Evolutionary conservation across 2,888 invertebrate species (phyloP), one percentile per base, ranked within the genome.

Genomic region (Eutolmus rufibarbis): DNA sequence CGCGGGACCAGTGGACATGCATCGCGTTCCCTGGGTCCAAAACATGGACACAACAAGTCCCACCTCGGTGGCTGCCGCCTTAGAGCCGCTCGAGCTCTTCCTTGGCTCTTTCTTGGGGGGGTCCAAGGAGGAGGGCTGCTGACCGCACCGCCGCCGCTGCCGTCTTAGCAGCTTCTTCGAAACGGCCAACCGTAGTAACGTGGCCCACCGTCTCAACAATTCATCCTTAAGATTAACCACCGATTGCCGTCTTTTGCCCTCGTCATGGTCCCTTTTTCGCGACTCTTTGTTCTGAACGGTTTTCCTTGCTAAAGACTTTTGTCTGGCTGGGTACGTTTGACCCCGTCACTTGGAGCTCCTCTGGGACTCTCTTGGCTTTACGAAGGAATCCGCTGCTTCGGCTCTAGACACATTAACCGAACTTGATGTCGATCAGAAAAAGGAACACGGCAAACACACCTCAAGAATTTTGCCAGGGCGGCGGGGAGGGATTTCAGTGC

Each of bases 351-450:
- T 46, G 19, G 43, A 40, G 40, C 78, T 78, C 23, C 78, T 46
- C n/a, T 78, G 43, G 78, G 43, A 12, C 43, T 16, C 78, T 40
- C 14, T 78, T 19, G 78, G 40, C 23, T 78, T 19, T 43, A 23
- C 43, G 19, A 78, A 78, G 40, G 78, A 78, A 78, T 78, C 43
- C 43, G 40, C n/a, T 43, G 78, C 37, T 43, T 43, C 43, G 19
- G 40, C 78, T 78, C 78, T 78, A 78, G 78, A 78, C 78, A 78
- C 78, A 78, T 78, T 78, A 78, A 78, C 78, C 43, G 78, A 78
- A 78, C 78, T 78, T 14, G 78, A 78, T 78, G 78, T 78, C 78
- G 78, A 78, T 78, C 78, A 78, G 46, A 37, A 78, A 78, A 78
- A 78, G 23, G 19, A 43, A 23, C n/a, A 78, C 23, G 2, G 4